Conservation (phyloP, 2,797 vertebrate species). For the Melanotaenia nigrans region DNA sequence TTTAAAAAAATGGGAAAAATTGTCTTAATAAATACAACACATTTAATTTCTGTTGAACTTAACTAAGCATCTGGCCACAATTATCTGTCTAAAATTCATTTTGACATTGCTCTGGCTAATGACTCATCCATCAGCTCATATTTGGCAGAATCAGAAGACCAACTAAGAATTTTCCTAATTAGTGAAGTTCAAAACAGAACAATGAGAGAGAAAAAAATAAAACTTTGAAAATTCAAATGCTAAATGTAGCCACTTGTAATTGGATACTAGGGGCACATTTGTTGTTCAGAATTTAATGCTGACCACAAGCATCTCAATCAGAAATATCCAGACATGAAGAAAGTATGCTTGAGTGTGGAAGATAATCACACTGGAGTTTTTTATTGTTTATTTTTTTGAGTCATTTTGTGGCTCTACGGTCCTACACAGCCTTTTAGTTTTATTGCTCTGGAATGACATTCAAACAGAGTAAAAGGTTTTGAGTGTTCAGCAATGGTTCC, state of each 20-base stretch:
- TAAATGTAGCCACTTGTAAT: constrained; percentile 28
- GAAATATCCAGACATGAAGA: constrained; percentile 32
- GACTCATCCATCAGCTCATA: constrained; percentile 37
- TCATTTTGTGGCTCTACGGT: constrained; percentile 22
- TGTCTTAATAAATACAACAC: neutral
- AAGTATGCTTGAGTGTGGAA: constrained; percentile 55
- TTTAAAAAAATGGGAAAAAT: neutral
- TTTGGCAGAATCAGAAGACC: constrained; percentile 1
- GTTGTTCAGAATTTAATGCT: constrained; percentile 43
- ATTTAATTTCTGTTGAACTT: constrained; percentile 22
- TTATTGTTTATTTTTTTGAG: constrained; percentile 42
- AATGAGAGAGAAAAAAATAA: constrained; percentile 6
- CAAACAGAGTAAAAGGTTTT: constrained; percentile 39
- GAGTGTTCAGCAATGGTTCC: neutral
- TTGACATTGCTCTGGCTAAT: constrained; percentile 19
- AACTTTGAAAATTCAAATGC: constrained; percentile 45
- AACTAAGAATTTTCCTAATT: neutral
- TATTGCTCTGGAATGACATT: constrained; percentile 34
- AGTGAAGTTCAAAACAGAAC: neutral
- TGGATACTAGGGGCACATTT: constrained; percentile 18
- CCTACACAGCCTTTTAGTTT: constrained; percentile 14
- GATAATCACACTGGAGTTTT: constrained; percentile 48
- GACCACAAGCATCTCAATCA: constrained; percentile 57
- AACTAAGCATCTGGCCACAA: constrained; percentile 14
- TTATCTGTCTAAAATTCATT: constrained; percentile 27